Percentiles rank a stretch among this genome's conserved stretches.
phyloP scores from a whole-genome alignment of 2,888 invertebrate genomes.

The Nycteola revayana region DNA sequence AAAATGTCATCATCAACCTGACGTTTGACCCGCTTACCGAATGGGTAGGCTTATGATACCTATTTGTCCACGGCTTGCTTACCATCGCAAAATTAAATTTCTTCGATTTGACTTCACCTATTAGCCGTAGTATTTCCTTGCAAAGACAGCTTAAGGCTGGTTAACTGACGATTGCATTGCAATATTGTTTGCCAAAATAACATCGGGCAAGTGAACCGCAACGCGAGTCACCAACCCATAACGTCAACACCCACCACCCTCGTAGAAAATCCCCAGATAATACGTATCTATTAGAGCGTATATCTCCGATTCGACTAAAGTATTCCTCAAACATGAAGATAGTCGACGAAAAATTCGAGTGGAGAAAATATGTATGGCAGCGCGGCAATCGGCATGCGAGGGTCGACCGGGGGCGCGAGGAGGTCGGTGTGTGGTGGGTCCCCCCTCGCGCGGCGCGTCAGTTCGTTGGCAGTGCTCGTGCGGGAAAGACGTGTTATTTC shows the following conservation, averaged over 20 bases:
- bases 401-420: slow-evolving; percentile 53
- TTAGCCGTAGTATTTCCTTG: no score
- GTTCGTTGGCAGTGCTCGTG: slow-evolving; percentile 59
- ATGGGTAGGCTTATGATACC: no score
- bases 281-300: slow-evolving; percentile 78
- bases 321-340: slow-evolving; percentile 80
- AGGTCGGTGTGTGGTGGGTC: slow-evolving; percentile 42
- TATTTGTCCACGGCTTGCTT: no score
- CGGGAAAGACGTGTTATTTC: slow-evolving; percentile 44
- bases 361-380: slow-evolving; percentile 78
- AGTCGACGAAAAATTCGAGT: slow-evolving; percentile 80
- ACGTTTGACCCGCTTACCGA: no score
- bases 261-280: slow-evolving; percentile 70
- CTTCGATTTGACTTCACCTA: no score
- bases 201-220: slow-evolving; percentile 51
- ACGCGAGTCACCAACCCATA: slow-evolving; percentile 43
- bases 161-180: slow-evolving; percentile 43
- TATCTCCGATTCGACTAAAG: slow-evolving; percentile 78
- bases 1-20: no score
- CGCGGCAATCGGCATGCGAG: slow-evolving; percentile 66
- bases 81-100: no score
- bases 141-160: slow-evolving; percentile 23
- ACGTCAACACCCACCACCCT: slow-evolving; percentile 54
- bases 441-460: slow-evolving; percentile 52
- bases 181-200: slow-evolving; percentile 55